These are phyloP conservation scores for Melanogrammus aeglefinus DNA, from an alignment of 2,797 vertebrate species.

Conservation along the genomic window DNA sequence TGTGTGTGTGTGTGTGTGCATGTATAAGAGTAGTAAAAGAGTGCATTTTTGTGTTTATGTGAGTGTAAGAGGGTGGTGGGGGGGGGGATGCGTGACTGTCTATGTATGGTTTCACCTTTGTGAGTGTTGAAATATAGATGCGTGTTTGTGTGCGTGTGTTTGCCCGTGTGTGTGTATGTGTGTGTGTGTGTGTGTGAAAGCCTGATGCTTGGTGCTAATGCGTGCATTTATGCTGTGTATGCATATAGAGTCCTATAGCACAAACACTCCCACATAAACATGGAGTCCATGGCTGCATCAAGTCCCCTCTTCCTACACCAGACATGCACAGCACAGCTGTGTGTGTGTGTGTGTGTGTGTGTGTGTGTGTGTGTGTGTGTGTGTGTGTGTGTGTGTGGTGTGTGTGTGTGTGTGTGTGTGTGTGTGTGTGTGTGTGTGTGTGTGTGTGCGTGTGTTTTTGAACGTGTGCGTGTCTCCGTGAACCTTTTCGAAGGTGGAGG, in stretches of 20 bases:
- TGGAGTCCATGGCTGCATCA: no score
- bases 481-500: constrained; percentile 33
- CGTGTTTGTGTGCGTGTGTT: not conserved
- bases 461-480: not conserved
- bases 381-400: not conserved
- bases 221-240: no score
- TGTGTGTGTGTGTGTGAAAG: constrained; percentile 9
- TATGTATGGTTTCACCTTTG: not conserved
- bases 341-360: not conserved
- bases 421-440: not conserved
- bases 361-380: not conserved
- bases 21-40: no score
- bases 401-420: not conserved
- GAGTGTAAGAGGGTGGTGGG: not conserved
- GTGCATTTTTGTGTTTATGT: no score
- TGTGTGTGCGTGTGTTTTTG: not conserved
- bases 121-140: not conserved
- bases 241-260: no score
- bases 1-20: no score
- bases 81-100: not conserved
- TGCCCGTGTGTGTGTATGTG: constrained; percentile 20
- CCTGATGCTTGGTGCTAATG: no score
- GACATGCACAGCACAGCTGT: no score
- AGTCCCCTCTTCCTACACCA: no score
- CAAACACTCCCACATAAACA: no score